Percentiles rank a stretch among this genome's conserved stretches.
phyloP scores from a whole-genome alignment of 2,888 invertebrate species.

The Drosophila stalkeri region DNA sequence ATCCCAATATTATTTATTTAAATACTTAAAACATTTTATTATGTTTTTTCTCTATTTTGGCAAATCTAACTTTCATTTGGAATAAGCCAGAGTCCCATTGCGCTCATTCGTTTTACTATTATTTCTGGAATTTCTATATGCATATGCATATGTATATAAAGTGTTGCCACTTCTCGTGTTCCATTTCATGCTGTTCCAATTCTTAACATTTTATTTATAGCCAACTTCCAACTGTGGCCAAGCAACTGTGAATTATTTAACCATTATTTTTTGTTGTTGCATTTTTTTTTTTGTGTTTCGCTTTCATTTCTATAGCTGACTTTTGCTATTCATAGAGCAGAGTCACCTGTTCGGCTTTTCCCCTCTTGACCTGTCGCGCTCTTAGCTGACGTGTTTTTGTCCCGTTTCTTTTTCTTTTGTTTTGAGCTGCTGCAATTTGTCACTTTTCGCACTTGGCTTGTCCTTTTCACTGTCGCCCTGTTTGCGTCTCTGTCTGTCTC shows the following conservation, averaged over 20 bases:
- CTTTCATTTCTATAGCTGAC: constrained; percentile 43
- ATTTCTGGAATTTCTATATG: not conserved
- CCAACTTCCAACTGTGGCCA: constrained; percentile 24
- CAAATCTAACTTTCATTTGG: not conserved
- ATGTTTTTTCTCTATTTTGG: not conserved
- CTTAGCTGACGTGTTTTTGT: constrained; percentile 20
- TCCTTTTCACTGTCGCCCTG: constrained; percentile 41
- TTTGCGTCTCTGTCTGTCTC: not conserved
- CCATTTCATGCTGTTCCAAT: constrained; percentile 14
- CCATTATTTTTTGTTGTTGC: constrained; percentile 23
- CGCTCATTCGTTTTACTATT: not conserved
- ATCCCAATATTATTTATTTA: no score
- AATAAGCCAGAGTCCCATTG: not conserved
- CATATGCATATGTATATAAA: not conserved
- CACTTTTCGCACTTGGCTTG: constrained; percentile 68
- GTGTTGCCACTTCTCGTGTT: not conserved
- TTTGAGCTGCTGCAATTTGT: constrained; percentile 67
- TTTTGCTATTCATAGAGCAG: constrained; percentile 32
- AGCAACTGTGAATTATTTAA: constrained; percentile 43
- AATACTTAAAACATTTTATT: no score
- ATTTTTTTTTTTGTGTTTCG: constrained; percentile 21
- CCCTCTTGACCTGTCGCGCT: constrained; percentile 57
- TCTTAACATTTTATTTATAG: constrained; percentile 1
- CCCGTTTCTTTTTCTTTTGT: constrained; percentile 30
- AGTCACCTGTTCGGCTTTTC: constrained; percentile 9